Base-by-base conservation (phyloP, 2,888 invertebrate species). In the Siphonodentalium dalli region DNA sequence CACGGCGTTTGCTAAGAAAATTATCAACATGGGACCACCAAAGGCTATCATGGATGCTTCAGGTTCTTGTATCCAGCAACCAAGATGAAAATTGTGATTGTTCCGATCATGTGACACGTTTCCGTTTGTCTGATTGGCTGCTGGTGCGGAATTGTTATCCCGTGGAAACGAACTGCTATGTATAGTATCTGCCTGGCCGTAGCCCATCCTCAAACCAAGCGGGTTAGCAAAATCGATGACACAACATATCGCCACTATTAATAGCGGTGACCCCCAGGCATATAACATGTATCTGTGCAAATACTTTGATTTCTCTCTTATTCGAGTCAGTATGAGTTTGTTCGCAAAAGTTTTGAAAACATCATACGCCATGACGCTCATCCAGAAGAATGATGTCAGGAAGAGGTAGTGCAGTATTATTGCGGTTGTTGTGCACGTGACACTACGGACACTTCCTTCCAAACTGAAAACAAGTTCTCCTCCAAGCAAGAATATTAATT, bases 321-420 rank as follows among this genome's bases (percentile, higher is more conserved):
- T 55, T 13, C 65, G 47, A 0, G 63, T 65, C 5, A 70, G 54
- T 38, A 69, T 65, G 41, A 84, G 79, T 35, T 82, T 83, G 42
- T 81, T 84, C 3, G 77, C 77, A 58, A 83, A 83, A 3, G 82
- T 82, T 21, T 70, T 55, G 64, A 68, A 82, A 4, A 82, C 69
- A 55, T 82, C 82, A 77, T 87, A 87, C 20, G 87, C 85, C 84
- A 88, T 88, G 15, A 87, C 85, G 48, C 87, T 84, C 78, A 88
- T 83, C 89, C 89, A 89, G 66, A 87, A 87, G 57, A 88, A 86
- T 13, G 87, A 86, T 40, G 87, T 86, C 46, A 88, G 82, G 51
- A 88, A 85, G 31, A 87, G 83, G 70, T 87, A 88, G 69, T 88
- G 88, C 46, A 88, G 80, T 4, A 87, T 85, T 61, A 88, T 83